Evolutionary conservation across 1,140 invertebrate genomes (phyloP).

Genomic region (Cyphomyrmex costatus): DNA sequence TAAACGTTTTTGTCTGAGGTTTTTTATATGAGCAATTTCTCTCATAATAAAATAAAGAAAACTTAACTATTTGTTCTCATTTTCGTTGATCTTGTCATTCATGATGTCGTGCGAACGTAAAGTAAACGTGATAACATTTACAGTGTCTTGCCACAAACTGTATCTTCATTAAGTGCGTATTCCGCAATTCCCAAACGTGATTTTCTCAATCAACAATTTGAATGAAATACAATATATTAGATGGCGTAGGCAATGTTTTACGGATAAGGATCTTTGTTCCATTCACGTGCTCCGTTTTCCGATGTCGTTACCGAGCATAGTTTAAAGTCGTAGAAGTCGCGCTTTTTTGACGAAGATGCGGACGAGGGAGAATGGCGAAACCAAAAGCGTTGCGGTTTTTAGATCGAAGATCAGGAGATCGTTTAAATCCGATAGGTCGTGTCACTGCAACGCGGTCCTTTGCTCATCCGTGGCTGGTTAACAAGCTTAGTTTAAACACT

Average conservation of each 20-base stretch:
- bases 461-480: constrained; percentile 68
- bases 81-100: too few species aligned
- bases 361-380: not conserved
- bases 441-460: constrained; percentile 51
- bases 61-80: too few species aligned
- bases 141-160: too few species aligned
- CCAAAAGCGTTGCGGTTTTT: not conserved
- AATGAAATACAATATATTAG: constrained; percentile 33
- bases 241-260: not conserved
- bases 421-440: constrained; percentile 26
- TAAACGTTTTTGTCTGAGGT: too few species aligned
- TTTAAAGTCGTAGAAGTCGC: not conserved
- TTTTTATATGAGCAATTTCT: too few species aligned
- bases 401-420: not conserved
- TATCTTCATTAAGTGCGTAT: too few species aligned
- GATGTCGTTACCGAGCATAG: constrained; percentile 12
- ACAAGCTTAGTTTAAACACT: constrained; percentile 80
- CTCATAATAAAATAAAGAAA: too few species aligned
- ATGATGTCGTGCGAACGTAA: too few species aligned
- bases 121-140: too few species aligned
- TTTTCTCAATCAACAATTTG: not conserved
- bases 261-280: not conserved
- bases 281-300: constrained; percentile 1
- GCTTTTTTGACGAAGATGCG: not conserved
- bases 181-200: too few species aligned